Percentiles rank a stretch among this genome's conserved stretches.
Conservation (phyloP, 2,888 invertebrate species). For the Frankliniella fusca region DNA sequence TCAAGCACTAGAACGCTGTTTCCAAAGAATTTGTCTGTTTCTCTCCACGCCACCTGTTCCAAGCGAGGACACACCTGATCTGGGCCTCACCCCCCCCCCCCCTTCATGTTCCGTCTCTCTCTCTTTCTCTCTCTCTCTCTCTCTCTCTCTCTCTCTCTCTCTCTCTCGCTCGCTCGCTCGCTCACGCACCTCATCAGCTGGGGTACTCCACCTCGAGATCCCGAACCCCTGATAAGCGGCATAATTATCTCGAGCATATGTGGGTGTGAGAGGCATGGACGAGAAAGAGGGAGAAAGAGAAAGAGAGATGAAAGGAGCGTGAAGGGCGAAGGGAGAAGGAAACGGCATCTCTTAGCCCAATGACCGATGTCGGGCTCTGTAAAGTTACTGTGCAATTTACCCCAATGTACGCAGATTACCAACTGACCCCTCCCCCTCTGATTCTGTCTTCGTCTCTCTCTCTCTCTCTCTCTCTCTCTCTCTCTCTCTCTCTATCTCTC, state of each 20-base stretch:
- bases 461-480: neutral
- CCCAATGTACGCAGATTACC: neutral
- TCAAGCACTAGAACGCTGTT: neutral
- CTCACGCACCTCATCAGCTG: constrained; percentile 10
- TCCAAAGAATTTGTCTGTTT: neutral
- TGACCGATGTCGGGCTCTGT: neutral
- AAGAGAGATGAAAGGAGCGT: neutral
- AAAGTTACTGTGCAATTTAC: neutral
- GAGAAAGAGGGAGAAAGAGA: neutral
- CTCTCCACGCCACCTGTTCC: neutral
- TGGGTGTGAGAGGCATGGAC: neutral
- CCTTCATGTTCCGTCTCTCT: neutral
- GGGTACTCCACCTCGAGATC: neutral
- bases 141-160: neutral
- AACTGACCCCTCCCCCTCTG: neutral
- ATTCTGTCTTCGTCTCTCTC: neutral
- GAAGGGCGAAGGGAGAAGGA: neutral
- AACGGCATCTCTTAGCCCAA: neutral
- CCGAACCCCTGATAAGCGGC: neutral
- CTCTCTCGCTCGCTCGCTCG: neutral
- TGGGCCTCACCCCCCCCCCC: neutral
- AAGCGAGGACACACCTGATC: neutral
- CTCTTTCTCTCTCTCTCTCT: neutral
- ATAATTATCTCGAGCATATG: neutral
- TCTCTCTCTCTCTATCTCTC: neutral